phyloP scores from a whole-genome alignment of 2,113 vertebrate species.

The Gopherus flavomarginatus region DNA sequence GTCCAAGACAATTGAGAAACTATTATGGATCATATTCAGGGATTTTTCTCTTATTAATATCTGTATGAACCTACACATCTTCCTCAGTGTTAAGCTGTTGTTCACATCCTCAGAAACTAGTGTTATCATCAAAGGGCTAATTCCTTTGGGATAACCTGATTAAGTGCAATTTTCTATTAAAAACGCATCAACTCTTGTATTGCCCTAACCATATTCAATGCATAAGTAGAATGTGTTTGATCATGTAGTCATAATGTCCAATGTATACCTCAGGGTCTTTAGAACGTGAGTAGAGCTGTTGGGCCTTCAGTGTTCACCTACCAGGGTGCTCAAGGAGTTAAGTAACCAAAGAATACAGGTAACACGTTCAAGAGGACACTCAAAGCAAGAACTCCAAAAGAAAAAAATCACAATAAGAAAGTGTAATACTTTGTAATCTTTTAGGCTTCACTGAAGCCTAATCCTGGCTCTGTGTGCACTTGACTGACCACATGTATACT shows the following conservation, averaged over 20 bases:
- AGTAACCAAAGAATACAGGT: background rate
- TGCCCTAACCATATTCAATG: background rate
- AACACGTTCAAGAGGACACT: background rate
- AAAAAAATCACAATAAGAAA: background rate
- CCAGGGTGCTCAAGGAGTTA: background rate
- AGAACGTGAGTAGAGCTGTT: background rate
- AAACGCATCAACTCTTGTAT: background rate
- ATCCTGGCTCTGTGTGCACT: background rate
- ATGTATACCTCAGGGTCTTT: background rate
- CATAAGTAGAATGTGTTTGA: accelerated
- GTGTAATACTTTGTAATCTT: background rate
- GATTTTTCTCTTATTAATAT: background rate
- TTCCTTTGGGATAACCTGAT: background rate
- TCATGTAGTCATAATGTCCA: background rate
- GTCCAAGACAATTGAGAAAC: background rate
- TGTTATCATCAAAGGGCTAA: background rate
- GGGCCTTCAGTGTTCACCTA: background rate
- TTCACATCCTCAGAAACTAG: background rate
- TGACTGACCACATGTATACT: background rate
- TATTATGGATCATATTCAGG: background rate
- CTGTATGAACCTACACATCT: background rate
- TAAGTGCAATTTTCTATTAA: background rate
- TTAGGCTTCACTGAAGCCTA: background rate
- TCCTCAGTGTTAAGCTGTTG: background rate
- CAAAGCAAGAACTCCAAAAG: background rate